Evolutionary conservation across 2,113 vertebrate species (phyloP), one percentile per base, ranked within the genome.

Genomic region (Solenodon paradoxus): DNA sequence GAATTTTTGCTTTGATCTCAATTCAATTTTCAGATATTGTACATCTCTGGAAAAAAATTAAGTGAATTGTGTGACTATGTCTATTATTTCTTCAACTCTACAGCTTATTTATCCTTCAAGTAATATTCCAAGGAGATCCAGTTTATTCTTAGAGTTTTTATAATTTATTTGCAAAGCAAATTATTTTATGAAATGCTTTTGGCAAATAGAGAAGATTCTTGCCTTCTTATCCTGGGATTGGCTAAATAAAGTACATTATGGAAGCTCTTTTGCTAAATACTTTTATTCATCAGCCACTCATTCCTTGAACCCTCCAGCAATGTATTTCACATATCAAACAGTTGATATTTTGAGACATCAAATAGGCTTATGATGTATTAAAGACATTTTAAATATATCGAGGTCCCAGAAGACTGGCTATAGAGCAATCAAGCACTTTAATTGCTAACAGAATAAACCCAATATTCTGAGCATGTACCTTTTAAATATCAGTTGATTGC

Each of bases 101-200:
- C 15, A 38, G 28, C 30, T 86, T 95, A 28, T 90, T 71, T 82
- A 61, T 92, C 69, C 16, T 95, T 7, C 32, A 79, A 79, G 24
- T 38, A 57, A 75, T 64, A 47, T 55, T 85, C 28, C 42, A 84
- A 91, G 68, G 64, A 88, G 19, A 47, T 45, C 35, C 86, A 4
- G 45, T 82, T 92, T 82, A 38, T 89, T 90, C 40, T 92, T 66
- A 40, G 0, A 72, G 11, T 28, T 85, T 95, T 89, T 81, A 42
- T 45, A 22, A 55, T 40, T 79, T 77, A 22, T 92, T 92, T 92
- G 15, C 77, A 82, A 86, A 86, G 38, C 40, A 75, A 64, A 20
- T 55, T 35, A 74, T 84, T 91, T 84, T 92, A 49, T 80, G 49
- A 92, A 81, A 85, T 15, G 35, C 12, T 87, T 90, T 81, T 57